Conservation (phyloP, 1,140 invertebrate species). For the Philotrypesis tridentata region DNA sequence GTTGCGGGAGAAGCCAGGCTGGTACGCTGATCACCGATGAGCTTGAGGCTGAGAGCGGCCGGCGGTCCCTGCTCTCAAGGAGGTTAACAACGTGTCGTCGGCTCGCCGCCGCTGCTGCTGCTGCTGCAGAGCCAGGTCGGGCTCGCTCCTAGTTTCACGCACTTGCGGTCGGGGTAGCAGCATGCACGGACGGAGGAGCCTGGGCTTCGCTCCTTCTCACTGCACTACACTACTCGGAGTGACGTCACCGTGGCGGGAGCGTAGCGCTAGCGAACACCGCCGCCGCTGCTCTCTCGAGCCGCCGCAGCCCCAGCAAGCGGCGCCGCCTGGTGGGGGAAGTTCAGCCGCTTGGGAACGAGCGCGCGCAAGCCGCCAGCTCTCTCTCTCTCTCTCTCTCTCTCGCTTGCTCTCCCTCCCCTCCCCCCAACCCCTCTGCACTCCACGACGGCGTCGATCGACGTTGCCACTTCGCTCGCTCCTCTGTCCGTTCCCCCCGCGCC, state of each 20-base stretch:
- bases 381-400: not conserved
- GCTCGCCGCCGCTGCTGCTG: too few species aligned
- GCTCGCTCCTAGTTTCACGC: not conserved
- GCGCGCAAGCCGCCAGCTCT: not conserved
- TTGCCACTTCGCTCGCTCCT: not conserved
- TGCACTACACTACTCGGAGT: conserved; percentile 75
- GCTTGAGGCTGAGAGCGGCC: too few species aligned
- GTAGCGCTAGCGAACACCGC: conserved; percentile 63
- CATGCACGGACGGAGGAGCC: conserved; percentile 50
- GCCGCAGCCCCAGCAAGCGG: conserved; percentile 29
- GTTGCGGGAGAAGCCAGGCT: not conserved
- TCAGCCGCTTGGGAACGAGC: conserved; percentile 39
- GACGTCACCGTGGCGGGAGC: conserved; percentile 76
- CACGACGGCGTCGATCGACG: not conserved
- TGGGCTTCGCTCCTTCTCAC: conserved; percentile 69
- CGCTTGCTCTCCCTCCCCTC: not conserved
- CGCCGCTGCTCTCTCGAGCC: conserved; percentile 54
- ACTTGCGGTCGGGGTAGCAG: not conserved
- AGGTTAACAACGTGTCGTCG: not conserved
- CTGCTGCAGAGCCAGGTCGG: not conserved
- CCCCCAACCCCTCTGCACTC: not conserved
- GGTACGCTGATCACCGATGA: too few species aligned
- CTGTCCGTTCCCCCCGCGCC: not conserved
- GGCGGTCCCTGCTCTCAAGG: not conserved
- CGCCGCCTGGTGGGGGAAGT: conserved; percentile 38